Base-by-base conservation (phyloP, 2,113 vertebrate genomes). In the Limanda limanda region DNA sequence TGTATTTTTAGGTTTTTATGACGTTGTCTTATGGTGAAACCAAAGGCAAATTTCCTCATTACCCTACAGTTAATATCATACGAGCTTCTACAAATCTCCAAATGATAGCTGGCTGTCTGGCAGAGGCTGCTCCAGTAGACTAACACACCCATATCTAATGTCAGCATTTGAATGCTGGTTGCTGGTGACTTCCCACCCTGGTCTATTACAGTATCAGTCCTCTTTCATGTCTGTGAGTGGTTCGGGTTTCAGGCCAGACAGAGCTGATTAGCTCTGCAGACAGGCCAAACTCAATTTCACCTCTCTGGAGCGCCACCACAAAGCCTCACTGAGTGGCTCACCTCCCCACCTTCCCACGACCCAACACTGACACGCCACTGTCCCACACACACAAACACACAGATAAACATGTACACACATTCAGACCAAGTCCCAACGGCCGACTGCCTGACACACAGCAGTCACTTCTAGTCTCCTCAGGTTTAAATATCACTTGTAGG, bases 211-310 rank as follows among this genome's bases (percentile, higher is more conserved):
- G 68, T 79, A 58, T 82, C 68, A 66, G 69, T 52, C 13, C 59
- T 84, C 80, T 88, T 83, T 88, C 81, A 73, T 85, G 84, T 90
- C 68, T 78, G 76, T 37, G 65, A 86, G 86, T 56, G 72, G 74
- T 87, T 42, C 72, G 15, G 81, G 81, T 89, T 88, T 88, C 87
- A 82, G 56, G 65, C 80, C 88, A 89, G 91, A 89, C 87, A 84
- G 78, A 79, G 79, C 78, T 86, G 83, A 92, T 92, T 92, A 89
- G 81, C 80, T 65, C 66, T 63, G 80, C 86, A 90, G 91, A 92
- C 86, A 78, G 78, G 52, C 78, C 83, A 91, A 92, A 92, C 86
- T 92, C 81, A 90, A 91, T 92, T 91, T 88, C 78, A 88, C 78
- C 84, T 82, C 81, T 47, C 24, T 58, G 60, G 82, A 87, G 81